Percentiles rank a stretch among this genome's conserved stretches.
Evolutionary conservation across 2,888 invertebrate species (phyloP).

Genomic region (Dynastes hyllus): DNA sequence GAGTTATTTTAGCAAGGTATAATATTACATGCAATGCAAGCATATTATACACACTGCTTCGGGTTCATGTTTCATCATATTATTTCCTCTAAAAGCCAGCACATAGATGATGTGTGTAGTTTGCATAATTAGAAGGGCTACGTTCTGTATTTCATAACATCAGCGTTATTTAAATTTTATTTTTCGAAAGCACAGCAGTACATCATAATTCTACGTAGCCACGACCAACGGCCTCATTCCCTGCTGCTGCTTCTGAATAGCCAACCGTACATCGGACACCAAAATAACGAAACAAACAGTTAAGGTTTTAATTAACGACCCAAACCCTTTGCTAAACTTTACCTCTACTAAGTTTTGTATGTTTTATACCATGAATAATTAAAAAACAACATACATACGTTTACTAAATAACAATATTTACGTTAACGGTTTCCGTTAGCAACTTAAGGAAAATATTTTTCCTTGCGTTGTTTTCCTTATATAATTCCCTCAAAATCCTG

Average conservation of each 20-base stretch:
- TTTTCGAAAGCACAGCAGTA: background rate
- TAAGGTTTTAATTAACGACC: slow-evolving; percentile 25
- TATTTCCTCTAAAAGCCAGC: background rate
- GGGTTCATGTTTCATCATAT: background rate
- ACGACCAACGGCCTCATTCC: background rate
- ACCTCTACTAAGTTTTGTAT: no score
- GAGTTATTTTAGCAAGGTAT: no score
- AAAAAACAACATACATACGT: no score
- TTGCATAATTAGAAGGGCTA: slow-evolving; percentile 10
- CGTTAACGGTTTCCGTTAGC: no score
- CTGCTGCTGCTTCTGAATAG: background rate
- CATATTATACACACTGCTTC: background rate
- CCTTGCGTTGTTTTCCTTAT: no score
- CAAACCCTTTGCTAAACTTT: no score
- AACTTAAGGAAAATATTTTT: no score
- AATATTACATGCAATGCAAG: background rate
- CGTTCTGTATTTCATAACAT: slow-evolving; percentile 8
- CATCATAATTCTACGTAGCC: background rate
- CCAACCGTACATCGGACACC: background rate
- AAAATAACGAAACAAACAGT: background rate
- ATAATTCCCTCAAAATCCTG: no score
- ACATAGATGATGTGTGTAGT: slow-evolving; percentile 6
- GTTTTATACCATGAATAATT: no score
- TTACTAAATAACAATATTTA: no score
- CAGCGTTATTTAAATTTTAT: slow-evolving; percentile 25